A percentile compares a stretch with the other conserved stretches of the same genome.
These are phyloP conservation scores for Pseudopodoces humilis DNA, from an alignment of 2,113 vertebrate species.

Conservation along the genomic window DNA sequence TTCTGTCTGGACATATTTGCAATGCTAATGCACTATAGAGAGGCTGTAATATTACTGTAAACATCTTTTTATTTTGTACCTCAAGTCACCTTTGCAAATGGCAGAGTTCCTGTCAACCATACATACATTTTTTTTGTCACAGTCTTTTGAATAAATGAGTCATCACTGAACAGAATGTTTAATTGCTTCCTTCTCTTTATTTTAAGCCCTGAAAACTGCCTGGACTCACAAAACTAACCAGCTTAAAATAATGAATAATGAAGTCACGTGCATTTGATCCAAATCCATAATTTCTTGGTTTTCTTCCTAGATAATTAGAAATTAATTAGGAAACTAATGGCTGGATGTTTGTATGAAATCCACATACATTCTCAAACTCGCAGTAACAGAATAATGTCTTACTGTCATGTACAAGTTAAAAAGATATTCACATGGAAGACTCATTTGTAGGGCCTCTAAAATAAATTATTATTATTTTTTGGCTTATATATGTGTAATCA, in stretches of 20 bases:
- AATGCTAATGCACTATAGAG: neutral
- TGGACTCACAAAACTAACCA: neutral
- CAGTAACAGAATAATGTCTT: slow-evolving; percentile 16
- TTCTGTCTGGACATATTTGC: neutral
- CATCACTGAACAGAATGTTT: slow-evolving; percentile 13
- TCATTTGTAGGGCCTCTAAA: neutral
- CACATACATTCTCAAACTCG: neutral
- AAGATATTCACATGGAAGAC: neutral
- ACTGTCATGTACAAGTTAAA: neutral
- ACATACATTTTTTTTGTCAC: neutral
- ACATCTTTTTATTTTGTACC: neutral
- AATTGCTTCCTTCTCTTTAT: slow-evolving; percentile 37
- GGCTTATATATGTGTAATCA: slow-evolving; percentile 55
- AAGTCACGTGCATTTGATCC: neutral
- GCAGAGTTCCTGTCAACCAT: neutral
- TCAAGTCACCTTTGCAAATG: slow-evolving; percentile 38
- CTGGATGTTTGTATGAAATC: slow-evolving; percentile 3
- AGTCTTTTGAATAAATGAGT: slow-evolving; percentile 25
- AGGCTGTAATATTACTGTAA: neutral
- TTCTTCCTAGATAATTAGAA: slow-evolving; percentile 37
- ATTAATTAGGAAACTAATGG: slow-evolving; percentile 21
- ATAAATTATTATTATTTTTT: neutral
- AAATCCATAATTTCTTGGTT: slow-evolving; percentile 10
- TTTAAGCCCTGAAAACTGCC: slow-evolving; percentile 22
- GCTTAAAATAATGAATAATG: slow-evolving; percentile 35